Percentiles rank a stretch among this genome's conserved stretches.
These are phyloP conservation scores for Musca domestica DNA, from an alignment of 1,140 invertebrate genomes.

Conservation along the genomic window DNA sequence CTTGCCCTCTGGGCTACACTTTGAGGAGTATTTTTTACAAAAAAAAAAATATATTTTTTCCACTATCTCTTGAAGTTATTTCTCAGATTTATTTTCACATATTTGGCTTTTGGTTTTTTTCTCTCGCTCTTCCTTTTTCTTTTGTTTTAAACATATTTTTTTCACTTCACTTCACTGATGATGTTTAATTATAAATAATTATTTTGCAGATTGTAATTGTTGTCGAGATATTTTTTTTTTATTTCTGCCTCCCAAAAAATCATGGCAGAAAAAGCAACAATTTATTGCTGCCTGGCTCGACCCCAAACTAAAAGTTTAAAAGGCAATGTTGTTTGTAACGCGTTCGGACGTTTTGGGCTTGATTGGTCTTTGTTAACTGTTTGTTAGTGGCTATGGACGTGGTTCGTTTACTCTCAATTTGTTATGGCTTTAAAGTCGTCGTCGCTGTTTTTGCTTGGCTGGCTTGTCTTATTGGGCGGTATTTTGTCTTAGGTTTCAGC, in stretches of 20 bases:
- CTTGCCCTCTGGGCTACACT: not conserved
- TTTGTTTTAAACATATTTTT: not conserved
- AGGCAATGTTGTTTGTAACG: no score
- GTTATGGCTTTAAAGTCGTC: slow-evolving; percentile 1
- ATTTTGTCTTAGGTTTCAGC: slow-evolving; percentile 10
- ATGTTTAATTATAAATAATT: slow-evolving; percentile 17
- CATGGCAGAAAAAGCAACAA: no score
- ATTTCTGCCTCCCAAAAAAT: no score
- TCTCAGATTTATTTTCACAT: not conserved
- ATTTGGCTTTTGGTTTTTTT: not conserved
- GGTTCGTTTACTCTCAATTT: not conserved
- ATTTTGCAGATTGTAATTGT: not conserved
- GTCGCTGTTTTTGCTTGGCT: not conserved
- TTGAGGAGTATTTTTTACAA: not conserved
- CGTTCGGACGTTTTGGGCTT: no score
- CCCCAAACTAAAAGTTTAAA: no score
- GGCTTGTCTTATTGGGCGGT: slow-evolving; percentile 16
- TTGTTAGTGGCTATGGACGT: not conserved
- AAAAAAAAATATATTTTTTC: not conserved
- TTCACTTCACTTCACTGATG: slow-evolving; percentile 14
- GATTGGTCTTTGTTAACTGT: no score
- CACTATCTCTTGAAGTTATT: not conserved
- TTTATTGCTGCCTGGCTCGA: no score
- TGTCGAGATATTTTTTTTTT: no score
- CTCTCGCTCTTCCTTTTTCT: not conserved